A percentile compares a stretch with the other conserved stretches of the same genome.
Evolutionary conservation across 92 coral and sea anemone species (phyloP).

Genomic region (Paragorgia papillata): DNA sequence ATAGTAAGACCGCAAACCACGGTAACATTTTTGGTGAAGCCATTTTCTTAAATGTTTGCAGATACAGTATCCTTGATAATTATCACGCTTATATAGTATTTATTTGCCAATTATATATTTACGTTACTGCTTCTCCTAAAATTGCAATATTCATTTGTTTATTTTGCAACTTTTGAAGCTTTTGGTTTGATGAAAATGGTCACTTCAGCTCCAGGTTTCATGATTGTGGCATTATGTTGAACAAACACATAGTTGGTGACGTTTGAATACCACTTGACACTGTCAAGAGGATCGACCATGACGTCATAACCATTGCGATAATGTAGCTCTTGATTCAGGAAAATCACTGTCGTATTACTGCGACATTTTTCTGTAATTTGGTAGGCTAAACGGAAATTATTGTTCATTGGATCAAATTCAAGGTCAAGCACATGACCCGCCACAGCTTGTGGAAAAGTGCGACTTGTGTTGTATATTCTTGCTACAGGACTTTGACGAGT

Average conservation of each 20-base stretch:
- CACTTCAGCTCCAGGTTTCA: conserved; percentile 54
- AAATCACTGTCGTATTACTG: conserved; percentile 74
- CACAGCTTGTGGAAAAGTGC: conserved; percentile 94
- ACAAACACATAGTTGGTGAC: conserved; percentile 63
- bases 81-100: too few species aligned
- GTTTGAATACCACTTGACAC: conserved; percentile 71
- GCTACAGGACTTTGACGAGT: conserved; percentile 56
- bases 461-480: conserved; percentile 79
- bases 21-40: too few species aligned
- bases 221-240: conserved; percentile 48
- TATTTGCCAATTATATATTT: too few species aligned
- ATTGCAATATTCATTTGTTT: too few species aligned
- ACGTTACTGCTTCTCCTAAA: too few species aligned
- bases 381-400: conserved; percentile 70
- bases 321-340: conserved; percentile 73
- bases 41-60: too few species aligned
- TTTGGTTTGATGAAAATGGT: conserved; percentile 37
- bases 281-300: conserved; percentile 60
- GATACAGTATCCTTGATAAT: too few species aligned
- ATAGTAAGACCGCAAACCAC: too few species aligned
- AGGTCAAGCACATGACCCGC: conserved; percentile 83
- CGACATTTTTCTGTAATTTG: conserved; percentile 63
- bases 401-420: conserved; percentile 63
- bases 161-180: neutral
- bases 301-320: conserved; percentile 70